Evolutionary conservation across 2,888 invertebrate genomes (phyloP).

Genomic region (Eupithecia tripunctaria): DNA sequence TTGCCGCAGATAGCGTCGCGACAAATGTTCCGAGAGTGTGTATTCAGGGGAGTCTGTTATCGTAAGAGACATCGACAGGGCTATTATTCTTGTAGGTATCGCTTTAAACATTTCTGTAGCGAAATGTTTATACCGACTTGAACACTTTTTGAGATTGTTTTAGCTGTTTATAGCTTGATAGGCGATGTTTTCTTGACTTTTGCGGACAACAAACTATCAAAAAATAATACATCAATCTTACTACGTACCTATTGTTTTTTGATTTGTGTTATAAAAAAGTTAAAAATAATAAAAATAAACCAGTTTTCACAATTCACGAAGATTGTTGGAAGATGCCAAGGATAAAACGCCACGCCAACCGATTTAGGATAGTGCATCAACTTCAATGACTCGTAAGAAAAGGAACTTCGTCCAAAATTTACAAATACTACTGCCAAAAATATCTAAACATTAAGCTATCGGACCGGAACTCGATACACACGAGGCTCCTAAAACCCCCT

Average conservation of each 20-base stretch:
- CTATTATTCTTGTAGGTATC: slow-evolving; percentile 49
- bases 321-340: not conserved
- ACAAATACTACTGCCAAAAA: slow-evolving; percentile 15
- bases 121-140: slow-evolving; percentile 22
- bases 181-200: not conserved
- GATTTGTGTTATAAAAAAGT: not conserved
- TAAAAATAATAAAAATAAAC: not conserved
- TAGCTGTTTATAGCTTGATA: not conserved
- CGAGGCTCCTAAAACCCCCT: slow-evolving; percentile 30
- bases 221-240: no score
- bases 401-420: slow-evolving; percentile 3
- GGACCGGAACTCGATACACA: slow-evolving; percentile 41
- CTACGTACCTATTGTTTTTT: not conserved
- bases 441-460: slow-evolving; percentile 24
- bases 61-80: slow-evolving; percentile 56
- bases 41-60: slow-evolving; percentile 61
- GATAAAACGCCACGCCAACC: not conserved
- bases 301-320: not conserved
- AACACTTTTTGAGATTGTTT: slow-evolving; percentile 9
- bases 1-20: slow-evolving; percentile 64
- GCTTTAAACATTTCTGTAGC: slow-evolving; percentile 44
- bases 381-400: not conserved
- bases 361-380: not conserved
- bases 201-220: not conserved
- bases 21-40: slow-evolving; percentile 59